Conservation (phyloP, 2,797 vertebrate species). For the Halcyon chelicuti region DNA sequence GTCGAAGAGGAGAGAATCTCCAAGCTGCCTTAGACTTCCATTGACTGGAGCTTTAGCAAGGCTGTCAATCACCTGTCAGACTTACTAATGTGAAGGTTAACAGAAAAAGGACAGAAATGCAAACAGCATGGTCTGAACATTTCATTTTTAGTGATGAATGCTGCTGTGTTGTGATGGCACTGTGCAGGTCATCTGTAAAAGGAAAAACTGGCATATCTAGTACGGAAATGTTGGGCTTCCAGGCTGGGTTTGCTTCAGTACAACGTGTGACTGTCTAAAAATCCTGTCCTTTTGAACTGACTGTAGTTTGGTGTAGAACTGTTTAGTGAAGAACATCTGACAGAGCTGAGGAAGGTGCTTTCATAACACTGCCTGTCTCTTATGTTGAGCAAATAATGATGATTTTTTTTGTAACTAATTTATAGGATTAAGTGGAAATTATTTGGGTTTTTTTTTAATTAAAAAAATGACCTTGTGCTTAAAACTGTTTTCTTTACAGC, state of each 20-base stretch:
- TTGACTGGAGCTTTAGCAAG: background rate
- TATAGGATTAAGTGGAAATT: background rate
- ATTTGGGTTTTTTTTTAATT: background rate
- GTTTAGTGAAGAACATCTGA: background rate
- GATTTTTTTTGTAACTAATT: background rate
- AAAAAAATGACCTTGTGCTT: background rate
- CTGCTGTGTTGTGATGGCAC: background rate
- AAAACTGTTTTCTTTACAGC: conserved; percentile 70
- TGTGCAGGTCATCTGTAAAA: background rate
- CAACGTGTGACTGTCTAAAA: background rate
- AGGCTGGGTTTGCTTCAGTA: background rate
- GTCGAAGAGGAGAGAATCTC: background rate
- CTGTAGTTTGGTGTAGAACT: background rate
- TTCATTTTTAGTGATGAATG: background rate
- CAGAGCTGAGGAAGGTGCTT: background rate
- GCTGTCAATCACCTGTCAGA: background rate
- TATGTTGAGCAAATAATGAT: background rate
- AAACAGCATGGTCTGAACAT: background rate
- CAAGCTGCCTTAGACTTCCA: background rate
- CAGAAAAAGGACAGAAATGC: background rate
- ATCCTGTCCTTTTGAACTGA: background rate
- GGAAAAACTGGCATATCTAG: background rate
- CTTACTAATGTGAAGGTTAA: background rate
- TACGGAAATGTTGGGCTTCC: background rate
- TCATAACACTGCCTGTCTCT: background rate